Evolutionary conservation across 2,797 vertebrate species (phyloP), one percentile per base, ranked within the genome.

Genomic region (Gymnothorax reevesii): DNA sequence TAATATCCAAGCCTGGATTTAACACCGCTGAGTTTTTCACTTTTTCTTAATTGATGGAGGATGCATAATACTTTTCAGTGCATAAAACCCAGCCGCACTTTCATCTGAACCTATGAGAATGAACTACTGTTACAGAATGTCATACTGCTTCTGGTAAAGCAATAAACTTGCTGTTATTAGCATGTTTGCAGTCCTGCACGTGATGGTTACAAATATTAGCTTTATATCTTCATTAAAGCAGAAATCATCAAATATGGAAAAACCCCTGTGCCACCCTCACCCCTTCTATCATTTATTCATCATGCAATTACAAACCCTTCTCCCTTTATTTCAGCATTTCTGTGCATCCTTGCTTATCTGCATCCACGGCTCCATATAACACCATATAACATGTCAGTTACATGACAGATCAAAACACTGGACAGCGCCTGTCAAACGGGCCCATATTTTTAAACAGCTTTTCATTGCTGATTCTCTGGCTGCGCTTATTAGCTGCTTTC

Each of bases 51-150:
- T 69, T 69, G 25, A 69, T 69, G 66, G 33, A 42, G 1, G 33
- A 2, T 27, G 27, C n/a, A 12, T 69, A 27, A 20, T 15, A 33
- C 27, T 13, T 73, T 42, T 73, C 27, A 27, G 12, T 73, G 69
- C 69, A 73, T 73, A 73, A 73, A 73, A 73, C 25, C 9, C 27
- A 73, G 33, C 69, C 33, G 69, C 69, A 73, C 69, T 73, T 73
- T 69, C 64, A 69, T 69, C 25, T 69, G 22, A n/a, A 25, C 64
- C 64, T 25, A 22, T n/a, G 22, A 64, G 25, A 69, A 69, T 69
- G 64, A 25, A n/a, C 64, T 1, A 5, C 22, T 22, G 9, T 25
- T 25, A 69, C 64, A 25, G 22, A 69, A 69, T 69, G 64, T n/a
- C 25, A 69, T n/a, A n/a, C 25, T 9, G n/a, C 64, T n/a, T 7